Evolutionary conservation across 2,797 vertebrate genomes (phyloP).

Genomic region (Morelia viridis): DNA sequence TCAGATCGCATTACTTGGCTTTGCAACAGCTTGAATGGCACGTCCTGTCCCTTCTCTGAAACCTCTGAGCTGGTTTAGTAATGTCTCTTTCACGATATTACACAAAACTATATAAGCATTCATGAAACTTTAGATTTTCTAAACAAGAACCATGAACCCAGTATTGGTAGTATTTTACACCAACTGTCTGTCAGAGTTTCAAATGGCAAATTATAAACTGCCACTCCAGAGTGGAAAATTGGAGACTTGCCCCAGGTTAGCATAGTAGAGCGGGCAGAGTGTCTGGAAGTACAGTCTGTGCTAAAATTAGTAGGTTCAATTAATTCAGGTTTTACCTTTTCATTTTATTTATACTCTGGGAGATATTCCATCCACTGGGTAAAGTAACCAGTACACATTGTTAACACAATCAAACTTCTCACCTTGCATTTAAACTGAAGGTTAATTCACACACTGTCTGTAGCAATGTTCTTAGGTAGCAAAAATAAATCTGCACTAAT

Average conservation of each 20-base stretch:
- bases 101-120: background rate
- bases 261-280: background rate
- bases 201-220: background rate
- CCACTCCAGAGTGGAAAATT: background rate
- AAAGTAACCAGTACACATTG: background rate
- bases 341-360: background rate
- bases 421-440: background rate
- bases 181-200: slow-evolving; percentile 4
- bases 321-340: background rate
- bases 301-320: background rate
- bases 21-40: background rate
- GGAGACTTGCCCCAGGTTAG: slow-evolving; percentile 19
- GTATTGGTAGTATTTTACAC: slow-evolving; percentile 2
- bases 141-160: background rate
- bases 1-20: fast-evolving
- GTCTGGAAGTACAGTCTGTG: background rate
- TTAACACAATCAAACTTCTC: background rate
- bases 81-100: background rate
- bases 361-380: background rate
- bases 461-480: background rate
- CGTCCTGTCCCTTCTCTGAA: background rate
- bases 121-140: background rate
- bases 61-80: background rate
- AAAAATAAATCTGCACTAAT: slow-evolving; percentile 27
- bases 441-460: background rate